phyloP scores from a whole-genome alignment of 2,888 invertebrate species.

The Leptinotarsa peninsularis region DNA sequence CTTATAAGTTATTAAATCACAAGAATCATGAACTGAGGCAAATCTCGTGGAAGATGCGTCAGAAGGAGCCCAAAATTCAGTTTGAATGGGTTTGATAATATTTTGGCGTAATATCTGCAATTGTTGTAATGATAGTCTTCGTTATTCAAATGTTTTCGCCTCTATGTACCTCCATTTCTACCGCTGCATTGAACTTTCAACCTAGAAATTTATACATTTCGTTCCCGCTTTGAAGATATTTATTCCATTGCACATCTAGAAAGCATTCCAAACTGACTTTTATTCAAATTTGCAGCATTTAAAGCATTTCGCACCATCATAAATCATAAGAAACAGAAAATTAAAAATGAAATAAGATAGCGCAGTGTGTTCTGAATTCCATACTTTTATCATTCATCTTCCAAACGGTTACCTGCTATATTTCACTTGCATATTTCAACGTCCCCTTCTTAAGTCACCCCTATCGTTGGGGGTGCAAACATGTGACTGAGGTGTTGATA shows the following conservation, averaged over 20 bases:
- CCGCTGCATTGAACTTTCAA: not conserved
- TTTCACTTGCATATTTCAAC: constrained; percentile 41
- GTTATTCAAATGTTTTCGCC: no score
- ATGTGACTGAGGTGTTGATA: constrained; percentile 63
- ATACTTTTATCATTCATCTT: constrained; percentile 59
- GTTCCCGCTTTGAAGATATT: constrained; percentile 8
- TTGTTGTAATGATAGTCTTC: no score
- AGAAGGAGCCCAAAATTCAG: no score
- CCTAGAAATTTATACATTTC: not conserved
- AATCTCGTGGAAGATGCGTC: no score
- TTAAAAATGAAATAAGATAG: constrained; percentile 57
- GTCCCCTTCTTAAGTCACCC: constrained; percentile 19
- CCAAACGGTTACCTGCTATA: constrained; percentile 57
- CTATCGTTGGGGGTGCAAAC: constrained; percentile 51
- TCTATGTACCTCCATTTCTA: not conserved
- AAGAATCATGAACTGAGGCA: no score
- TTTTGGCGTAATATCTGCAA: no score
- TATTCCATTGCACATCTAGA: constrained; percentile 14
- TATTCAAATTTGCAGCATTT: constrained; percentile 48
- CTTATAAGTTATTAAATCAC: no score
- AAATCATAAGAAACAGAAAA: constrained; percentile 52
- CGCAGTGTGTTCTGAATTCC: constrained; percentile 50
- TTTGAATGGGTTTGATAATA: no score
- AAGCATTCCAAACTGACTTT: constrained; percentile 32
- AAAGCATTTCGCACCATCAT: constrained; percentile 45